Evolutionary conservation across 2,113 vertebrate species (phyloP), one percentile per base, ranked within the genome.

Genomic region (Austrofundulus limnaeus): DNA sequence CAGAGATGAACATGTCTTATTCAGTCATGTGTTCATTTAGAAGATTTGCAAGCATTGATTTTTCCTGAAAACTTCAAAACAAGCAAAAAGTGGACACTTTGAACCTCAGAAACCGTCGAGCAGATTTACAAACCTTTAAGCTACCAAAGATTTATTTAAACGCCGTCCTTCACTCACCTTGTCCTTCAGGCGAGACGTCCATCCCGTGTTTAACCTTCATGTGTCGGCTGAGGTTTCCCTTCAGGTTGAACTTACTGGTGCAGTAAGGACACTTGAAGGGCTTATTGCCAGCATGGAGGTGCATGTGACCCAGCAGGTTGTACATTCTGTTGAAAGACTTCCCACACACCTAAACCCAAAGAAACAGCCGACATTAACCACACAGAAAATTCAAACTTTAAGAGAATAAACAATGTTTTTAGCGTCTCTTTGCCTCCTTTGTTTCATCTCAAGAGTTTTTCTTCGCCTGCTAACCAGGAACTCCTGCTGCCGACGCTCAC

Each of bases 301-400:
- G 97, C 97, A 98, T 98, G 89, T 98, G 97, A 38, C 97, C 97
- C 91, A 98, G 92, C 60, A 98, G 94, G 91, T 98, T 98, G 92
- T 98, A 98, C 97, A 98, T 98, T 91, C 97, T 94, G 87, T 98
- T 98, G 90, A 98, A 98, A 77, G 96, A 97, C 73, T 98, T 98
- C 11, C 96, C 96, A 0, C 97, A 98, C 12, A 98, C 97, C 97
- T 99, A 81, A 3, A 12, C 23, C 38, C 61, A 28, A 24, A 2
- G 15, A 58, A 16, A 23, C 16, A 2, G 21, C 8, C 4, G 17
- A 58, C 34, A 53, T 23, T 24, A 60, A 10, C 15, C 4, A 19
- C n/a, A 43, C 0, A 2, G 46, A 38, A 54, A 42, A 23, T 13
- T 23, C 5, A 14, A 4, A 24, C 11, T 11, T 12, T 20, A 47